Conservation (phyloP, 2,113 vertebrate genomes). For the Todiramphus chloris region DNA sequence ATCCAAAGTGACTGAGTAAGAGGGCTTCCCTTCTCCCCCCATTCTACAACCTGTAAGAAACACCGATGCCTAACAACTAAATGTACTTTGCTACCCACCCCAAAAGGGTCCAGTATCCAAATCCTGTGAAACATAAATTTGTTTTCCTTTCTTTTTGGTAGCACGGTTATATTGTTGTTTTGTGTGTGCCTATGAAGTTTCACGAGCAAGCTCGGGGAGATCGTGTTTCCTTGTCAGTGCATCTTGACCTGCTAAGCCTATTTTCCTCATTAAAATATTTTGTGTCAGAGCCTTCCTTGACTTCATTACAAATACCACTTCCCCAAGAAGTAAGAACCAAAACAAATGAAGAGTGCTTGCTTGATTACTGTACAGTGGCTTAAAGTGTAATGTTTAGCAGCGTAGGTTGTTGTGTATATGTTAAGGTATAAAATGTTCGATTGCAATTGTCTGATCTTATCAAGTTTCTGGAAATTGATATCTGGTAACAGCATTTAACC, state of each 20-base stretch:
- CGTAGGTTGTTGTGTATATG: background rate
- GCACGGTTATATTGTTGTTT: background rate
- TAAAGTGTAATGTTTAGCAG: background rate
- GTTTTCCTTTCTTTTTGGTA: background rate
- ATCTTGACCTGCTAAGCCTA: slow-evolving; percentile 45
- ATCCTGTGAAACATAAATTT: background rate
- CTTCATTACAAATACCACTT: background rate
- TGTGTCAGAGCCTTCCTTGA: background rate
- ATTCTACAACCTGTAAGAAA: background rate
- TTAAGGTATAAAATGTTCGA: slow-evolving; percentile 60
- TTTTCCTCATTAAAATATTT: slow-evolving; percentile 61
- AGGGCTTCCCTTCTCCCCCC: background rate
- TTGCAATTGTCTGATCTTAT: slow-evolving; percentile 61
- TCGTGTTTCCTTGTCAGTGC: slow-evolving; percentile 23
- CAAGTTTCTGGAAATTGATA: slow-evolving; percentile 72
- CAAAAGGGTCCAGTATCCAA: background rate
- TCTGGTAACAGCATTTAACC: slow-evolving; percentile 71
- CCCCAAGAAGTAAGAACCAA: slow-evolving; percentile 14
- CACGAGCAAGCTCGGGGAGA: background rate
- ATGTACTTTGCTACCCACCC: background rate
- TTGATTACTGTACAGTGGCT: slow-evolving; percentile 20
- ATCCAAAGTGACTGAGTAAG: background rate
- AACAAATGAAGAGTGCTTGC: background rate
- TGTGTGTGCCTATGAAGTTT: background rate
- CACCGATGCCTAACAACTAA: background rate